A percentile compares a stretch with the other conserved stretches of the same genome.
phyloP scores from a whole-genome alignment of 2,888 invertebrate species.

The Luperina testacea region DNA sequence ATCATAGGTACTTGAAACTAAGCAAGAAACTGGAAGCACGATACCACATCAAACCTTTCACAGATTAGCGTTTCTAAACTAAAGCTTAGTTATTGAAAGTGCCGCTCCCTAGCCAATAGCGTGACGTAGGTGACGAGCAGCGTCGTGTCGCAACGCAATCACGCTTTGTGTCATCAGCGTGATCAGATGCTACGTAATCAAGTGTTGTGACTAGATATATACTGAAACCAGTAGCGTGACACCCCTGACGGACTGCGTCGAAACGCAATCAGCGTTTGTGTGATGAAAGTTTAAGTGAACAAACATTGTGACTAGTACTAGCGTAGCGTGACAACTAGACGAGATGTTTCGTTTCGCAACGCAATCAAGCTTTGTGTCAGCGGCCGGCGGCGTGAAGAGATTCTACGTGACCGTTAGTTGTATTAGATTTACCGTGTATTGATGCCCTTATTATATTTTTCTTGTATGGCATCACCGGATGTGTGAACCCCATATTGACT shows the following conservation, averaged over 20 bases:
- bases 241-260: neutral
- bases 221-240: slow-evolving; percentile 17
- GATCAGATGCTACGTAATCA: slow-evolving; percentile 26
- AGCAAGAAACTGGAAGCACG: neutral
- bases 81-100: slow-evolving; percentile 44
- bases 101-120: slow-evolving; percentile 6
- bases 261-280: slow-evolving; percentile 37
- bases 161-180: slow-evolving; percentile 48
- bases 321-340: slow-evolving; percentile 2
- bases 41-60: slow-evolving; percentile 14
- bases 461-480: no score
- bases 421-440: no score
- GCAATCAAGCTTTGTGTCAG: slow-evolving; percentile 25
- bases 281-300: slow-evolving; percentile 8
- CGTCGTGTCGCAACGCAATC: slow-evolving; percentile 40
- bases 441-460: no score
- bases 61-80: neutral
- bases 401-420: neutral
- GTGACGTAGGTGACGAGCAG: slow-evolving; percentile 33
- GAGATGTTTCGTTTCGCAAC: neutral
- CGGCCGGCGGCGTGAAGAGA: slow-evolving; percentile 17
- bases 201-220: slow-evolving; percentile 1
- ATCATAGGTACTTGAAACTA: neutral
- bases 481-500: no score
- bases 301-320: neutral